Percentiles rank a stretch among this genome's conserved stretches.
phyloP scores from a whole-genome alignment of 2,113 vertebrate species.

The Bos javanicus region DNA sequence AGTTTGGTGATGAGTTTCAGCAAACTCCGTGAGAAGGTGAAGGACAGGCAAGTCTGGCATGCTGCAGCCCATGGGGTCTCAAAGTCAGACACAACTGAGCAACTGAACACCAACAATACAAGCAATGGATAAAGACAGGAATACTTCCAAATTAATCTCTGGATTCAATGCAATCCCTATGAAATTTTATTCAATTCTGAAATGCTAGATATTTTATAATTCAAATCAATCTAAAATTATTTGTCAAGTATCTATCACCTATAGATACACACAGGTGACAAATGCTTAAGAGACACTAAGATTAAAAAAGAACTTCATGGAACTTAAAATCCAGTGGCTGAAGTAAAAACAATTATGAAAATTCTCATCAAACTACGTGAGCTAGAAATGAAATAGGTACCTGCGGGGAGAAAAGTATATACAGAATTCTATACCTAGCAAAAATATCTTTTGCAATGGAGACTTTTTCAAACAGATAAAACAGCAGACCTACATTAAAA shows the following conservation, averaged over 20 bases:
- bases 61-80: background rate
- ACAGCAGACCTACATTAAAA: background rate
- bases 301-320: background rate
- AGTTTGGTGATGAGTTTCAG: background rate
- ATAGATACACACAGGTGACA: background rate
- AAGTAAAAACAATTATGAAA: background rate
- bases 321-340: background rate
- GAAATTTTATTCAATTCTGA: background rate
- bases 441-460: conserved; percentile 33
- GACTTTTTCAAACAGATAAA: background rate
- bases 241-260: background rate
- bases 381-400: background rate
- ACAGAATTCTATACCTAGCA: background rate
- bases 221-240: background rate
- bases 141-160: background rate
- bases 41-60: background rate
- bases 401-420: background rate
- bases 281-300: background rate
- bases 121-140: background rate
- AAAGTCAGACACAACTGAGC: background rate
- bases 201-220: background rate
- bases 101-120: background rate
- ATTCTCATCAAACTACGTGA: background rate
- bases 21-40: background rate
- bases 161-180: background rate